Percentiles rank a stretch among this genome's conserved stretches.
Conservation (phyloP, 2,888 invertebrate genomes). For the Artemia sinica region DNA sequence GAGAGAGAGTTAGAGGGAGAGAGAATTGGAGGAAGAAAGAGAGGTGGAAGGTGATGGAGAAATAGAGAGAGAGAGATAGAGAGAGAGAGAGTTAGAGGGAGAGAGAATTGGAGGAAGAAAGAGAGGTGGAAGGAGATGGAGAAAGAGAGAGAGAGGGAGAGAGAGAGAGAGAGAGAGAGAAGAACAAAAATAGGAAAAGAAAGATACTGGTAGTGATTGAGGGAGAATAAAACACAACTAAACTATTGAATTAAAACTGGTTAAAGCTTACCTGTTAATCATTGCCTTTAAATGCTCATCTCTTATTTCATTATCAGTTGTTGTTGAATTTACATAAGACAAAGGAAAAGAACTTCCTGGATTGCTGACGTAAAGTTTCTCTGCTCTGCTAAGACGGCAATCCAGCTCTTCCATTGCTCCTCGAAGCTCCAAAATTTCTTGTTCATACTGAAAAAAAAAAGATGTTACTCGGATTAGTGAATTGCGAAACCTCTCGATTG, state of each 20-base stretch:
- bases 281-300: constrained; percentile 34
- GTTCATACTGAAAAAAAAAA: constrained; percentile 53
- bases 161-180: no score
- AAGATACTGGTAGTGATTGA: no score
- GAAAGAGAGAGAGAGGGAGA: no score
- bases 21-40: no score
- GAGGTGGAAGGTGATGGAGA: no score
- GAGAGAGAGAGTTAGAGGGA: no score
- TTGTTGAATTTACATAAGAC: neutral
- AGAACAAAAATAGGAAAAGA: no score
- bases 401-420: constrained; percentile 54
- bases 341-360: constrained; percentile 4
- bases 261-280: constrained; percentile 30
- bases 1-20: no score
- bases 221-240: neutral
- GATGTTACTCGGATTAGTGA: neutral
- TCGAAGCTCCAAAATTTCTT: constrained; percentile 59
- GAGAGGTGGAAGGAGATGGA: no score
- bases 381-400: constrained; percentile 47
- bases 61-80: no score
- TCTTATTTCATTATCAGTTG: constrained; percentile 28
- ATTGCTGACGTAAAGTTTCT: constrained; percentile 31
- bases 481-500: no score
- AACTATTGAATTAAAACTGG: neutral
- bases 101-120: no score